Evolutionary conservation across 2,797 vertebrate genomes (phyloP), one percentile per base, ranked within the genome.

Genomic region (Neomorphus geoffroyi): DNA sequence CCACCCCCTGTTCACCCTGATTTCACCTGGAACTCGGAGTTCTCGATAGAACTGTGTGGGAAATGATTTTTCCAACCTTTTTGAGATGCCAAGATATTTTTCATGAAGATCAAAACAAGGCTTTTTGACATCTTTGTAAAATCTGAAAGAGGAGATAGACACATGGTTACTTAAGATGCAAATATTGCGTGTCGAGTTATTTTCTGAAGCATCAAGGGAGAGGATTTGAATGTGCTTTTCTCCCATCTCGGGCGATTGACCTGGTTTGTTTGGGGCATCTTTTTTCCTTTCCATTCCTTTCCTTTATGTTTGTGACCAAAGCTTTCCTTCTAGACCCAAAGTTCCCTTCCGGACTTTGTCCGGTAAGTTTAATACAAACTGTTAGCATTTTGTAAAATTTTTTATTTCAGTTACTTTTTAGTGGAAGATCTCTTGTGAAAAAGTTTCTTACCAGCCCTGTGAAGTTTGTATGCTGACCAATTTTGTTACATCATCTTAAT

Each of bases 21-120:
- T 78, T 94, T 89, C 90, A 93, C 92, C 90, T 93, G 67, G 60
- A 77, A 82, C 54, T 73, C 62, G 8, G 50, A 57, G 66, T 64
- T 91, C 77, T 92, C 35, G 23, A 0, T 13, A 46, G 24, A 90
- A 82, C n/a, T 58, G 33, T 51, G n/a, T 33, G 43, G n/a, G 43
- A 90, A 92, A 82, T 80, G 2, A 32, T 56, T 94, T 92, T 92
- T 77, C 28, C 56, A 77, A 6, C 64, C 56, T 90, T 95, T 92
- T 33, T 41, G 67, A 86, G 73, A 70, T 41, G 64, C 41, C 56
- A 90, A 53, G 35, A 50, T 86, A 70, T 86, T 92, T 87, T 71
- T 56, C 39, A 62, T 35, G 60, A 41, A 88, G 45, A 54, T 80
- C 60, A 84, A 95, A 95, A 80, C 32, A 82, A 67, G 16, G 27